Conservation (phyloP, 2,113 vertebrate genomes). For the Spea bombifrons region DNA sequence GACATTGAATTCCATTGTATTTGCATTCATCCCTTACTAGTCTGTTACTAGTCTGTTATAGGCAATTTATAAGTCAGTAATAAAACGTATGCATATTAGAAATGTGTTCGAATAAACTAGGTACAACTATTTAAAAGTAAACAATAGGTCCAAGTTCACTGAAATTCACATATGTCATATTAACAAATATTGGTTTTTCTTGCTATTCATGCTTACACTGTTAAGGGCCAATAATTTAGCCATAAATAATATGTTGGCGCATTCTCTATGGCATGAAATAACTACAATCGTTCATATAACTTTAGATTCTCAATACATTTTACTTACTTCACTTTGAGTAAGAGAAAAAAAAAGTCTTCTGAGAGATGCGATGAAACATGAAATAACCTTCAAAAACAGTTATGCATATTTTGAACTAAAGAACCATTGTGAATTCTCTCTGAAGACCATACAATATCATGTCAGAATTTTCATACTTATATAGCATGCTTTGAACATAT, state of each 20-base stretch:
- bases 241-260: constrained; percentile 10
- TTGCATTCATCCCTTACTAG: no score
- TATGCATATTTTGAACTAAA: constrained; percentile 74
- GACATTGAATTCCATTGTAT: no score
- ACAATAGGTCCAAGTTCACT: no score
- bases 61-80: no score
- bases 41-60: no score
- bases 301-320: constrained; percentile 48
- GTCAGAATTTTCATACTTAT: constrained; percentile 66
- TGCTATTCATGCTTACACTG: constrained; percentile 10
- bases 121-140: no score
- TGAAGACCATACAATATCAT: constrained; percentile 69
- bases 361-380: constrained; percentile 63
- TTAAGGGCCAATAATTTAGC: constrained; percentile 36
- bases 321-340: constrained; percentile 40
- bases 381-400: constrained; percentile 73
- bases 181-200: constrained; percentile 49
- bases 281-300: constrained; percentile 42
- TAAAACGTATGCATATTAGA: no score
- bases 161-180: not conserved
- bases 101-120: no score
- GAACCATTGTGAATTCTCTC: constrained; percentile 67
- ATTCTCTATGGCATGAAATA: constrained; percentile 39
- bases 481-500: constrained; percentile 67
- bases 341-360: constrained; percentile 47